Evolutionary conservation across 2,797 vertebrate species (phyloP).

Genomic region (Alcedo quadribrachys): DNA sequence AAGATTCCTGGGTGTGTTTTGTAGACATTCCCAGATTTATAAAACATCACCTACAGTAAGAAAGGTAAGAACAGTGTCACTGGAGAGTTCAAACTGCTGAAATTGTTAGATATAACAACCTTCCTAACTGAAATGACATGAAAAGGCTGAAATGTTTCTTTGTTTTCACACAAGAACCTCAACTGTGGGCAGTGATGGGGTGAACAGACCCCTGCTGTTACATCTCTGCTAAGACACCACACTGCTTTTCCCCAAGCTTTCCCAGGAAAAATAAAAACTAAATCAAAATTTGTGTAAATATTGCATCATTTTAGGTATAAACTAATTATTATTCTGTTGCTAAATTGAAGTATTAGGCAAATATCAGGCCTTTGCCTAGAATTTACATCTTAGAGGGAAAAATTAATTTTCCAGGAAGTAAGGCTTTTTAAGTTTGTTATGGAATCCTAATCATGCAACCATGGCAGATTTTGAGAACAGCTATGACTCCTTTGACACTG

Average conservation of each 20-base stretch:
- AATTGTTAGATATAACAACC: not conserved
- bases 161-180: not conserved
- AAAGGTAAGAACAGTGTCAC: not conserved
- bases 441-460: constrained; percentile 34
- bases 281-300: not conserved
- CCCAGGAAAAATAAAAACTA: not conserved
- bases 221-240: not conserved
- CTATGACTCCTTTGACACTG: constrained; percentile 8
- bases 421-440: constrained; percentile 26
- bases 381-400: constrained; percentile 23
- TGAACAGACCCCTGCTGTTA: not conserved
- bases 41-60: not conserved
- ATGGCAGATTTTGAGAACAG: not conserved
- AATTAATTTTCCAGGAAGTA: constrained; percentile 29
- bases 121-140: not conserved
- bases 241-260: not conserved
- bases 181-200: not conserved
- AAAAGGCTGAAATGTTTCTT: not conserved
- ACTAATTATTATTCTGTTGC: not conserved
- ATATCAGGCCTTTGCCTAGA: not conserved
- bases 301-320: not conserved
- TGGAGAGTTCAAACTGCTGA: not conserved
- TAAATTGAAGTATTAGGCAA: constrained; percentile 9
- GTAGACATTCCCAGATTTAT: not conserved
- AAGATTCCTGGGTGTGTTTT: not conserved